phyloP scores from a whole-genome alignment of 2,797 vertebrate species.

The Aselliscus stoliczkanus region DNA sequence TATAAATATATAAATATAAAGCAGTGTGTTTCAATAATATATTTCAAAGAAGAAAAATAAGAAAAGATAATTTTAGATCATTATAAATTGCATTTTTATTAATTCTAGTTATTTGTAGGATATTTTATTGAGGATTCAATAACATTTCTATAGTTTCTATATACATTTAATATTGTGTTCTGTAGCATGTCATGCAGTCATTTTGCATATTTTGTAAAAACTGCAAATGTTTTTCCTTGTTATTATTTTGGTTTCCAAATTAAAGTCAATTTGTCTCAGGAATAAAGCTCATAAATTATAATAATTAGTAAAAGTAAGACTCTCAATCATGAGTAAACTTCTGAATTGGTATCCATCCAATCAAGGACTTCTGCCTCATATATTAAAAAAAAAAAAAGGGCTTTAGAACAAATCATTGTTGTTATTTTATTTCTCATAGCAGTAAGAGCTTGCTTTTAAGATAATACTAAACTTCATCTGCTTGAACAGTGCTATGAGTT shows the following conservation, averaged over 20 bases:
- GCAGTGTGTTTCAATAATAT: neutral
- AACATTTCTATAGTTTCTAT: neutral
- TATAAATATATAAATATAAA: neutral
- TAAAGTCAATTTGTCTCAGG: neutral
- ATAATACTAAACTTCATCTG: neutral
- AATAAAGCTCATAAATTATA: neutral
- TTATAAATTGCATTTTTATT: neutral
- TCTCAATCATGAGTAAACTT: neutral
- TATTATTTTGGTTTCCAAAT: neutral
- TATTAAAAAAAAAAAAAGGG: neutral
- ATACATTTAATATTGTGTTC: neutral
- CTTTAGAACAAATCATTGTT: neutral
- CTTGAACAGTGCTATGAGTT: neutral
- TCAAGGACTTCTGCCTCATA: neutral
- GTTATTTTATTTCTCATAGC: neutral
- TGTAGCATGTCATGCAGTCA: neutral
- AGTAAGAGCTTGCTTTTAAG: neutral
- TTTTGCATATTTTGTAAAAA: neutral
- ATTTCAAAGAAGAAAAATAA: neutral
- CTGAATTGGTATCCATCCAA: neutral
- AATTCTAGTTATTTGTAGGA: neutral
- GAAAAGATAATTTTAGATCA: neutral
- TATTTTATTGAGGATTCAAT: neutral
- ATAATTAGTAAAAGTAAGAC: neutral
- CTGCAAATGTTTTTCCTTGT: neutral